Base-by-base conservation (phyloP, 2,888 invertebrate genomes). In the Euzetes globulus region DNA sequence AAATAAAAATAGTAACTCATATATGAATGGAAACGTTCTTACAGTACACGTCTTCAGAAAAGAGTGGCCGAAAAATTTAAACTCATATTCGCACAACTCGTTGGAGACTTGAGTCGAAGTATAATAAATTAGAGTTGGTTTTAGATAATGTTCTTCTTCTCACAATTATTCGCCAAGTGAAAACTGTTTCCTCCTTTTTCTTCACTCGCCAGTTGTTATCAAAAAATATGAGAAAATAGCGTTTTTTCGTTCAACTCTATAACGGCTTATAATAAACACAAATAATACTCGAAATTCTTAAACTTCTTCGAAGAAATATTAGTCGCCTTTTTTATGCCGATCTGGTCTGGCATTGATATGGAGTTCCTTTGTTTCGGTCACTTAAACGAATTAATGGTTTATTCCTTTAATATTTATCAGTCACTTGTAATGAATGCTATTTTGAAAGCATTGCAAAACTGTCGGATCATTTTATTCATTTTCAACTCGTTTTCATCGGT, bases 1-100 rank as follows among this genome's bases (percentile, higher is more conserved):
- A 65, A n/a, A 65, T 37, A 37, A 65, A 65, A 65, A 65, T 65
- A 65, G 65, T 65, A 65, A 65, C 65, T 37, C n/a, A 65, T n/a
- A 27, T 37, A 41, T 41, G 37, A 7, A 65, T 9, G 11, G 37
- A 29, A 29, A 25, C 19, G 52, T 5, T 5, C 52, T 52, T 19
- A 7, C 19, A 60, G 29, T 60, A 22, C 13, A 9, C 15, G 13
- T 13, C 19, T 58, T 58, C 3, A 27, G 29, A n/a, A 27, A 29
- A 29, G 58, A 58, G 22, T 58, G 13, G 58, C 11, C 22, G 9
- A 22, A 65, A n/a, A 65, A 33, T 37, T 33, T 58, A 27, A 58
- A 13, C 58, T 58, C 19, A 58, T 58, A 58, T 58, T 58, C 58
- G 7, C 25, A 37, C 65, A 65, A 65, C 65, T 37, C 65, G 65